Conservation (phyloP, 2,888 invertebrate species). For the Zeuzera pyrina region DNA sequence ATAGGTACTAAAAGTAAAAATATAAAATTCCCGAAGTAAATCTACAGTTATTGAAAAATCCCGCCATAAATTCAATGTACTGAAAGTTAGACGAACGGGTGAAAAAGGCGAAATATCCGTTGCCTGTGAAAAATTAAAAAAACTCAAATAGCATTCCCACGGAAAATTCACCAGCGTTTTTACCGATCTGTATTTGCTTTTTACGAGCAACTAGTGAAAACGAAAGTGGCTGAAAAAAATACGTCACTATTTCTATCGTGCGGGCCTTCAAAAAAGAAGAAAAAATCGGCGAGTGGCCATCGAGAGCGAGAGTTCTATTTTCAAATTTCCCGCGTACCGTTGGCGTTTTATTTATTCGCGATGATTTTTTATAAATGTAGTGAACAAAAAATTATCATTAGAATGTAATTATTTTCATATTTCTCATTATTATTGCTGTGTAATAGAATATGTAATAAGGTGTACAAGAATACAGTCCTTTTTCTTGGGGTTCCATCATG, state of each 20-base stretch:
- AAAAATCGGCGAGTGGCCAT: constrained; percentile 37
- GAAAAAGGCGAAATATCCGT: too few relatives aligned
- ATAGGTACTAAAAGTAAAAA: too few relatives aligned
- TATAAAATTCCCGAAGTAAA: too few relatives aligned
- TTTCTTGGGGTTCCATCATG: too few relatives aligned
- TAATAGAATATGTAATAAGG: too few relatives aligned
- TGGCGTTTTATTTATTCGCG: constrained; percentile 13
- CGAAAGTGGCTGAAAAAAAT: constrained; percentile 56
- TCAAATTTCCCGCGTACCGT: constrained; percentile 48
- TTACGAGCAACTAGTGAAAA: constrained; percentile 60
- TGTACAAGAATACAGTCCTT: too few relatives aligned
- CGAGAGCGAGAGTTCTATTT: constrained; percentile 65
- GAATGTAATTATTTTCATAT: too few relatives aligned
- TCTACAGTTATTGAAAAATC: too few relatives aligned
- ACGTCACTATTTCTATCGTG: constrained; percentile 68
- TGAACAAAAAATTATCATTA: constrained; percentile 23
- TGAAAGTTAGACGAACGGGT: too few relatives aligned
- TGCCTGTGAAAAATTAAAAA: too few relatives aligned
- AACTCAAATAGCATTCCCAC: constrained; percentile 8
- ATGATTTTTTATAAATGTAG: constrained; percentile 27
- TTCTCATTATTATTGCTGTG: too few relatives aligned
- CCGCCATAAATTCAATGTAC: too few relatives aligned
- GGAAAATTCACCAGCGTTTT: constrained; percentile 53
- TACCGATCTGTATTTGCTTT: constrained; percentile 66
- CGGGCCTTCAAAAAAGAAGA: constrained; percentile 46